Base-by-base conservation (phyloP, 2,888 invertebrate species). In the Cantharis nigra region DNA sequence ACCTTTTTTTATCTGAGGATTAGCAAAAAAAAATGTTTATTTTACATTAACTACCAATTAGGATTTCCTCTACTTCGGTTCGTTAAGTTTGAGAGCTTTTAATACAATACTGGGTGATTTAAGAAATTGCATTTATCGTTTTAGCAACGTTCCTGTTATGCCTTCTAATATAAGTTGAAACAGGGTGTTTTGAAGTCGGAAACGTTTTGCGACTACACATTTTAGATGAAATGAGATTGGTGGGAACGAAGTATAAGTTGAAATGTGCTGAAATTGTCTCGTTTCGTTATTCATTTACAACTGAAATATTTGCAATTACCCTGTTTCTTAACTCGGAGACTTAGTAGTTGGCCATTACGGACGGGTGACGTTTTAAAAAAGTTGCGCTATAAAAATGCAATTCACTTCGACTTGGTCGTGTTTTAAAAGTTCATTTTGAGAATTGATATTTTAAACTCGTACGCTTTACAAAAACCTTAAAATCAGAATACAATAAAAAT, bases 401-500 rank as follows among this genome's bases (percentile, higher is more conserved):
- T 33, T 13, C 33, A 13, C 33, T 49, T 2, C 49, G 49, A 49
- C 49, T 49, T 49, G 49, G 49, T n/a, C 49, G 49, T 49, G 49
- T 49, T 49, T 49, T 49, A 49, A 49, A 49, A 49, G 49, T 49
- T 49, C n/a, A 49, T 49, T 49, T n/a, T n/a, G 20, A 3, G 65
- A 26, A 67, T 67, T 67, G 65, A n/a, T 23, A 67, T 67, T 67
- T 67, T 23, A 67, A 49, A 69, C 63, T 49, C 63, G 73, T 16
- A 14, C 64, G 13, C 70, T 33, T 70, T 71, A 30, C 16, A 30
- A 76, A 67, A 65, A 69, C 62, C 63, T 49, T 33, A 28, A 75
- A 75, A 78, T 78, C 70, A 49, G 30, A 71, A 76, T 71, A 78
- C 78, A 78, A 78, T 78, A 76, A 78, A 75, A 73, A 76, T 78